phyloP scores from a whole-genome alignment of 1,140 invertebrate species.

The Pseudomyrmex dendroicus region DNA sequence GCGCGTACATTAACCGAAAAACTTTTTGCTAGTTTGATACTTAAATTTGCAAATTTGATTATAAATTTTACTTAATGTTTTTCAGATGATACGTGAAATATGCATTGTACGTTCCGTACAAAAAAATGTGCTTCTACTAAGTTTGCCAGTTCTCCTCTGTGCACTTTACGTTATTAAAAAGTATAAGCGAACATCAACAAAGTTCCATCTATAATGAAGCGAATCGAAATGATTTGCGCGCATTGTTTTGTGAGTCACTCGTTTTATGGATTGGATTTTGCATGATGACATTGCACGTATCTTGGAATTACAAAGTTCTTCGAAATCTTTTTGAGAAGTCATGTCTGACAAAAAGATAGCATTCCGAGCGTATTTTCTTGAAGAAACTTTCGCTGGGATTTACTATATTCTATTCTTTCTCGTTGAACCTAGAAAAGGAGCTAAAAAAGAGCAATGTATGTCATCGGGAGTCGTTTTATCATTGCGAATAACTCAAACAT shows the following conservation, averaged over 20 bases:
- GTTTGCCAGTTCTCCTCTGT: too few relatives aligned
- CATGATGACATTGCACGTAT: not conserved
- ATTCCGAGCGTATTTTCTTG: not conserved
- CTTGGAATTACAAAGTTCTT: not conserved
- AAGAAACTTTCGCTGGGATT: not conserved
- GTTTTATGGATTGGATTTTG: constrained; percentile 13
- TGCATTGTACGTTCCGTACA: too few relatives aligned
- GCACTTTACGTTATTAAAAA: not conserved
- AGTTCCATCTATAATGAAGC: not conserved
- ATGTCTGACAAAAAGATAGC: not conserved
- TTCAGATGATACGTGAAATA: too few relatives aligned
- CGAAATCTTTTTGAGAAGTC: constrained; percentile 3
- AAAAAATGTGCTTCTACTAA: too few relatives aligned
- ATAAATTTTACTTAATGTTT: too few relatives aligned
- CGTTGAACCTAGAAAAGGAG: constrained; percentile 1
- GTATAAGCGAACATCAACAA: too few relatives aligned
- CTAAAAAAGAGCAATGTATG: not conserved
- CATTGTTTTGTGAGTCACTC: not conserved
- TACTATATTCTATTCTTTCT: constrained; percentile 9
- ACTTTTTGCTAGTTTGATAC: too few relatives aligned
- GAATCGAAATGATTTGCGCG: not conserved
- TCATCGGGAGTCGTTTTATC: constrained; percentile 34
- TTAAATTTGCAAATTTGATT: too few relatives aligned
- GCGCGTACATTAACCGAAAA: too few relatives aligned
- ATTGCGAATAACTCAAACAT: constrained; percentile 42